A percentile compares a stretch with the other conserved stretches of the same genome.
Evolutionary conservation across 2,888 invertebrate species (phyloP).

Genomic region (Hemithea aestivaria): DNA sequence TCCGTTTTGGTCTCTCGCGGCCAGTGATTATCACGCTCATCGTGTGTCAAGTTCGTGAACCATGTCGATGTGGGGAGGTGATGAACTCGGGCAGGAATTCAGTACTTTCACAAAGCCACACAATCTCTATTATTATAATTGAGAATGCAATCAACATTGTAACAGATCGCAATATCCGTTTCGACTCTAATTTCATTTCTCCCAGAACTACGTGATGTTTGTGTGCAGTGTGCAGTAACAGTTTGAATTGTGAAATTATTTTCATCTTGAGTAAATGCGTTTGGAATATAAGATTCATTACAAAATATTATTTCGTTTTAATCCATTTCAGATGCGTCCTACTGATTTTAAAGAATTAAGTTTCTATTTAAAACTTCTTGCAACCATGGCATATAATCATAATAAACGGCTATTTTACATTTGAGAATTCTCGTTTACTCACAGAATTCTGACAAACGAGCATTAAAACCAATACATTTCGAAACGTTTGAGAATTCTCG

Average conservation of each 20-base stretch:
- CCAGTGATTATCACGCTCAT: slow-evolving; percentile 50
- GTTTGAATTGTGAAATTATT: slow-evolving; percentile 9
- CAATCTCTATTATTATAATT: slow-evolving; percentile 23
- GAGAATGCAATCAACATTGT: slow-evolving; percentile 11
- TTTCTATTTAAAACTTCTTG: no score
- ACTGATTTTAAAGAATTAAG: no score
- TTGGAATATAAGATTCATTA: not conserved
- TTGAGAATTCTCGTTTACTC: no score
- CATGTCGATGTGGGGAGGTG: slow-evolving; percentile 64
- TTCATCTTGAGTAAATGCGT: slow-evolving; percentile 5
- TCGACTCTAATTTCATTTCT: slow-evolving; percentile 23
- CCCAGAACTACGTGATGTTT: slow-evolving; percentile 24
- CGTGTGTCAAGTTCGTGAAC: slow-evolving; percentile 38
- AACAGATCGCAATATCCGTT: slow-evolving; percentile 23
- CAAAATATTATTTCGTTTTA: no score
- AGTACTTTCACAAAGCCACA: slow-evolving; percentile 8
- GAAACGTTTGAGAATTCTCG: no score
- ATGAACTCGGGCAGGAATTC: slow-evolving; percentile 9
- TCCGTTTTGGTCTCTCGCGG: slow-evolving; percentile 38
- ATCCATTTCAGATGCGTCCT: no score
- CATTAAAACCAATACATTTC: no score
- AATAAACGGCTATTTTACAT: no score
- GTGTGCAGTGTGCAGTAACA: slow-evolving; percentile 6
- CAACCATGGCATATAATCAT: no score
- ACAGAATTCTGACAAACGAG: no score